Evolutionary conservation across 2,113 vertebrate genomes (phyloP), one percentile per base, ranked within the genome.

Genomic region (Vicugna pacos): DNA sequence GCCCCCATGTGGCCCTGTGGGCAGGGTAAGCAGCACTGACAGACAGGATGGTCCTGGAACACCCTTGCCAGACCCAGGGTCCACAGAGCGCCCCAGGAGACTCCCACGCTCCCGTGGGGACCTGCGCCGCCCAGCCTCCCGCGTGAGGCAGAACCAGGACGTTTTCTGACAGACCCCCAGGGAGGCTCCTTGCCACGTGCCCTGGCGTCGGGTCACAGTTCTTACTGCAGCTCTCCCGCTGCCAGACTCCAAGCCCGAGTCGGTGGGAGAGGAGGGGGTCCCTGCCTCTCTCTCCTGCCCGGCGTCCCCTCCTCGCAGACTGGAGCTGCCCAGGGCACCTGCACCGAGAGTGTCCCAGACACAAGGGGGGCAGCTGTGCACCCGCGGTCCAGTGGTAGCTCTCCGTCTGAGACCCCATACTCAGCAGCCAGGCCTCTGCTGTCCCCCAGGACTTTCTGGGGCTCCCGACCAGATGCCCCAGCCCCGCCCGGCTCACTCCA

Each of bases 21-120:
- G 8, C 0, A 3, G n/a, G 28, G 19, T 0, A 1, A 89, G n/a
- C 5, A 0, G 3, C 2, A 8, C 4, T 15, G 48, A 15, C 46
- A 50, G 8, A 67, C 2, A 6, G 46, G 2, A 15, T 9, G 22
- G 2, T 24, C 70, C 22, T 3, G 9, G 42, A 14, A 2, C 11
- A 3, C 17, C 17, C 12, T 8, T 11, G 15, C 22, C 2, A 11
- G 38, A 10, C 8, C 3, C 26, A 62, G 50, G n/a, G 28, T 24
- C 88, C 46, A 52, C 46, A 20, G 15, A 4, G 4, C 11, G 13
- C 22, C 73, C 58, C 20, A 46, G 87, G 46, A 89, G 30, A 60
- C 1, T 28, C 24, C 35, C 17, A 4, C 0, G 12, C 56, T 24
- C 50, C 67, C 10, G 0, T 4, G 28, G n/a, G 12, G 54, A 24